These are phyloP conservation scores for Poeciliopsis paucimaculata DNA, from an alignment of 2,797 vertebrate species.

Conservation along the genomic window DNA sequence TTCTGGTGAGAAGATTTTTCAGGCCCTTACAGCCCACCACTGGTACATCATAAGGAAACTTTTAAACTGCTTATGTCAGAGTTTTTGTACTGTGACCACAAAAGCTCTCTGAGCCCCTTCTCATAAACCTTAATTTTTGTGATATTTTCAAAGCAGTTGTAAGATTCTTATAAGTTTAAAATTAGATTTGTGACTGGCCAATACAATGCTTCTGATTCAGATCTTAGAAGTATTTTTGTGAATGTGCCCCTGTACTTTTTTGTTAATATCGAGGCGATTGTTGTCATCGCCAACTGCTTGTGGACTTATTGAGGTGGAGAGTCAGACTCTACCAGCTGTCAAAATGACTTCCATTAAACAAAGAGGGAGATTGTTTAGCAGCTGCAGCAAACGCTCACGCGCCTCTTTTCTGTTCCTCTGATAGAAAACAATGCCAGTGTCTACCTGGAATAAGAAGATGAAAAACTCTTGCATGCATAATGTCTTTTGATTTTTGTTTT, in stretches of 20 bases:
- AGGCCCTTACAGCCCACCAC: no score
- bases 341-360: constrained; percentile 33
- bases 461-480: constrained; percentile 29
- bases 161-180: constrained; percentile 9
- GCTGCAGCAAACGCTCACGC: constrained; percentile 29
- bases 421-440: constrained; percentile 14
- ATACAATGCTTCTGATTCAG: background rate
- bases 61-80: background rate
- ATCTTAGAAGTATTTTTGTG: background rate
- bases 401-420: constrained; percentile 20
- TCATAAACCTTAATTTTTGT: constrained; percentile 2
- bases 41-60: background rate
- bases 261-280: constrained; percentile 7
- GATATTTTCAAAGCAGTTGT: background rate
- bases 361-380: constrained; percentile 47
- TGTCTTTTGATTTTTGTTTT: constrained; percentile 23
- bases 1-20: no score
- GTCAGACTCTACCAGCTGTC: constrained; percentile 29
- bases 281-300: constrained; percentile 16
- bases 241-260: background rate
- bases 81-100: background rate
- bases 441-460: constrained; percentile 26
- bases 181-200: background rate
- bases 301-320: constrained; percentile 12
- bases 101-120: no score